Evolutionary conservation across 1,140 invertebrate species (phyloP).

Genomic region (Euwallacea similis): DNA sequence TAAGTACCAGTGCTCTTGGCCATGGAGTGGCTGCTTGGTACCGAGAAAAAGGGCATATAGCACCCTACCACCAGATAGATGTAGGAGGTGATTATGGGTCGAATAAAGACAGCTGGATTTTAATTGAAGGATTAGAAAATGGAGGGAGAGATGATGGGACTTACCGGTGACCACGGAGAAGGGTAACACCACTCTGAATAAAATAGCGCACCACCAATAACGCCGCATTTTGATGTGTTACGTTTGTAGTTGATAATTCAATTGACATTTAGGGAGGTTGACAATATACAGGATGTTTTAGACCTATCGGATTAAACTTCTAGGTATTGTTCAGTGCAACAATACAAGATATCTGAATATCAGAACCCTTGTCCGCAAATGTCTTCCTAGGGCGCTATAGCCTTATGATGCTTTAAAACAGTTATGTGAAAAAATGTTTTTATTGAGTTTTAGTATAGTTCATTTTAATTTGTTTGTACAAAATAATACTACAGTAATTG

Average conservation of each 20-base stretch:
- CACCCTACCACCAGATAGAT: conserved; percentile 23
- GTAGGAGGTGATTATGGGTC: conserved; percentile 20
- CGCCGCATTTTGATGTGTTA: conserved; percentile 5
- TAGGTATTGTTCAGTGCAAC: no score
- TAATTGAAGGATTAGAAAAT: not conserved
- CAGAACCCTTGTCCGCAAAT: no score
- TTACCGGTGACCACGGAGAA: not conserved
- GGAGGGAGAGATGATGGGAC: not conserved
- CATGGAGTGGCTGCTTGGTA: conserved; percentile 14
- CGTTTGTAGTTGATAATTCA: not conserved
- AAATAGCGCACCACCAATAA: conserved; percentile 25
- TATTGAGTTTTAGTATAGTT: no score
- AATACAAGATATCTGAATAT: no score
- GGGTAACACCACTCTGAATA: conserved; percentile 15
- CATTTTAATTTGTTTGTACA: no score
- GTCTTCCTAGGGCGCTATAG: no score
- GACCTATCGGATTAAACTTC: no score
- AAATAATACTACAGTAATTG: no score
- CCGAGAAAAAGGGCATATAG: conserved; percentile 32
- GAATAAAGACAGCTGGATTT: conserved; percentile 22
- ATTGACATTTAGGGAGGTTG: not conserved
- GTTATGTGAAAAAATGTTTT: no score
- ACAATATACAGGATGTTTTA: not conserved
- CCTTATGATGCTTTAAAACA: no score
- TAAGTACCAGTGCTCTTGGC: conserved; percentile 10